These are phyloP conservation scores for Scylla paramamosain DNA, from an alignment of 1,140 invertebrate species.

Conservation along the genomic window DNA sequence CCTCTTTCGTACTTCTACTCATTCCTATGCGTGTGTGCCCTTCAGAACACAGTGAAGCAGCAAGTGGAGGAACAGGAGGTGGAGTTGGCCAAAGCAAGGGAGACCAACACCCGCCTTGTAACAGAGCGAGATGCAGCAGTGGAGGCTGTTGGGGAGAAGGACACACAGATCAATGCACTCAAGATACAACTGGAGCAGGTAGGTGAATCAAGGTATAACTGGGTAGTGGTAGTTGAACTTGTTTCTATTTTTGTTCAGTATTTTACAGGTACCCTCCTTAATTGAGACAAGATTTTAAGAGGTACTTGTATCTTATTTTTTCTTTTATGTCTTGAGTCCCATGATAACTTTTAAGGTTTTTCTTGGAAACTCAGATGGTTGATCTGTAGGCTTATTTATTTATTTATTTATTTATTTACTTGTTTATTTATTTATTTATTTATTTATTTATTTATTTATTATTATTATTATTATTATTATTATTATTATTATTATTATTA, in stretches of 20 bases:
- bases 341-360: no score
- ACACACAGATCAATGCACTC: slow-evolving; percentile 61
- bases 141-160: slow-evolving; percentile 66
- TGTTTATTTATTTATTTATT: no score
- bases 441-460: no score
- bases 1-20: neutral
- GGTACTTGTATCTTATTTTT: neutral
- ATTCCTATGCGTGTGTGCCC: neutral
- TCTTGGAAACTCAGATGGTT: no score
- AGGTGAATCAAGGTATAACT: neutral
- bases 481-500: no score
- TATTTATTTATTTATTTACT: no score
- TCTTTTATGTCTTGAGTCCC: no score
- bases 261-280: no score
- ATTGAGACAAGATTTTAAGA: neutral
- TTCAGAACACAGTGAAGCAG: slow-evolving; percentile 51
- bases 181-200: slow-evolving; percentile 67
- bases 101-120: slow-evolving; percentile 46
- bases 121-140: slow-evolving; percentile 62
- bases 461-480: no score
- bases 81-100: slow-evolving; percentile 58
- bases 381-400: no score
- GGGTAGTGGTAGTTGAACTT: neutral
- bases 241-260: neutral
- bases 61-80: slow-evolving; percentile 65